Base-by-base conservation (phyloP, 1,140 invertebrate genomes). In the Periplaneta americana region DNA sequence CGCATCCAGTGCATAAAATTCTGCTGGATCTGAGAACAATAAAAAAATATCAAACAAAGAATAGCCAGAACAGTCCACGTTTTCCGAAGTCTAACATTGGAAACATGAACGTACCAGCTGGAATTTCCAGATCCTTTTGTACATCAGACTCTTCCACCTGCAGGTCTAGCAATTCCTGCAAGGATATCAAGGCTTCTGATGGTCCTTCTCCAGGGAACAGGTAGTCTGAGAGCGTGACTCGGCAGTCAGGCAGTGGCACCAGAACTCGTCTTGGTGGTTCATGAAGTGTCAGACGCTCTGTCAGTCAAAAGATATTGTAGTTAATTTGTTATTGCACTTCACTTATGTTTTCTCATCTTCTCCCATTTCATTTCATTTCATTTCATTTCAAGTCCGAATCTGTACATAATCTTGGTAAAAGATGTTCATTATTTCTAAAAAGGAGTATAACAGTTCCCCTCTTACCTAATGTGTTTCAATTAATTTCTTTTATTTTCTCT, bases 191-290 rank as follows among this genome's bases (percentile, higher is more conserved):
- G 11, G 94, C 93, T 86, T 96, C 95, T 75, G 92, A 91, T 0
- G 93, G 90, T 3, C 93, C 93, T 88, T 97, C 95, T 11, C 95
- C 95, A 81, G 95, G 95, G 86, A 96, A 97, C 66, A 96, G 87
- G 87, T 97, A 97, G 87, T 96, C 95, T 79, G 94, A 96, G 11
- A 96, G 89, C 32, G 92, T 92, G 32, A 96, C 86, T 82, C 91
- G 89, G 36, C 91, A 92, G 34, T 91, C 89, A 35, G 92, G 91
- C 13, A 95, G 86, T 34, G 91, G 90, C 10, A 95, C 92, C 79
- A 96, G 89, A 4, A 96, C 94, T 84, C 95, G 88, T 74, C 95
- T 89, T 8, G 96, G 96, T 33, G 95, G 94, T 86, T 96, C 95
- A 85, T 96, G 92, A 84, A 96, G 86, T 91, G 79, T 80, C 31